phyloP scores from a whole-genome alignment of 1,140 invertebrate genomes.

The Hycleus cichorii region DNA sequence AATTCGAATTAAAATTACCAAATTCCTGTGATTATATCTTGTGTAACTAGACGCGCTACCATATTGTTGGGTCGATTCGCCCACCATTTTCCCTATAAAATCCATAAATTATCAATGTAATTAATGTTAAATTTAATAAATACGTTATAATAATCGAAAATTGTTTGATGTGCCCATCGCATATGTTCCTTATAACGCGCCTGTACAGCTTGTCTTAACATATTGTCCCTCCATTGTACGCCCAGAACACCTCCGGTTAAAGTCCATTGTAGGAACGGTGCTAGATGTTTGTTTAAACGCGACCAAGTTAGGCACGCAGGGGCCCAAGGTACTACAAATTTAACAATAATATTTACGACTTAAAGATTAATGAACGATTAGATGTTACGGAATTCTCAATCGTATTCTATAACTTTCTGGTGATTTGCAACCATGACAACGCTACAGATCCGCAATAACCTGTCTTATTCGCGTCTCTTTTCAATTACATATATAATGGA shows the following conservation, averaged over 20 bases:
- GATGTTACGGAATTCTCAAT: no score
- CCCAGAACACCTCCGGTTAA: slow-evolving; percentile 51
- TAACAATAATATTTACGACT: no score
- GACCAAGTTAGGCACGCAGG: slow-evolving; percentile 62
- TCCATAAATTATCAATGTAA: background rate
- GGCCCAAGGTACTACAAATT: slow-evolving; percentile 50
- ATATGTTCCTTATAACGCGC: slow-evolving; percentile 38
- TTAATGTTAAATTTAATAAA: slow-evolving; percentile 6
- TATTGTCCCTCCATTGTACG: slow-evolving; percentile 56
- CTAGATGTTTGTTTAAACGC: slow-evolving; percentile 54
- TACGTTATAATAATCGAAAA: slow-evolving; percentile 51
- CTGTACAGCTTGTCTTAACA: slow-evolving; percentile 33
- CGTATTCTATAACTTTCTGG: no score
- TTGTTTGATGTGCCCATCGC: slow-evolving; percentile 44
- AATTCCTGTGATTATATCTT: slow-evolving; percentile 45
- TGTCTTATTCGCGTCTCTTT: no score
- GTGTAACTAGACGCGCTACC: slow-evolving; percentile 33
- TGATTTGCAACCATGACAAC: no score
- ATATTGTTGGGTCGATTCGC: slow-evolving; percentile 27
- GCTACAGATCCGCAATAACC: no score
- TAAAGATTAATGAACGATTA: no score
- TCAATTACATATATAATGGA: no score
- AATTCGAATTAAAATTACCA: slow-evolving; percentile 38
- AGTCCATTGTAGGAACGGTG: slow-evolving; percentile 57
- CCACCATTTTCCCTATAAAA: slow-evolving; percentile 39